phyloP scores from a whole-genome alignment of 2,797 vertebrate species.

The Amphiprion clarkii region DNA sequence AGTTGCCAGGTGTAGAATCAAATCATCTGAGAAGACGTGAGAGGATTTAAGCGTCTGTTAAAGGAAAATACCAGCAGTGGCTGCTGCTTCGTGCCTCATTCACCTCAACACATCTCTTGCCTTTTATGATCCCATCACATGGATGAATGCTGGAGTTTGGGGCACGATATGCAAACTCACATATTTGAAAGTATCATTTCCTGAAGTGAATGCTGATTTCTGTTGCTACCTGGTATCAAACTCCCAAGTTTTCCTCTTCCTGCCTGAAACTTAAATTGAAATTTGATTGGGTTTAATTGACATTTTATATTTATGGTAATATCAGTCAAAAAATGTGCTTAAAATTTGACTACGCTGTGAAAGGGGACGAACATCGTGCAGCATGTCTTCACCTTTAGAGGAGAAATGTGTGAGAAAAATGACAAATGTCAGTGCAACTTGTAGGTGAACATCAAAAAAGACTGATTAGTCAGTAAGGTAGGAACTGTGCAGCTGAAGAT shows the following conservation, averaged over 20 bases:
- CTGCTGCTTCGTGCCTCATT: slow-evolving; percentile 58
- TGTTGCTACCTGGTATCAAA: slow-evolving; percentile 6
- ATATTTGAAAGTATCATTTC: slow-evolving; percentile 33
- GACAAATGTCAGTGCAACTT: background rate
- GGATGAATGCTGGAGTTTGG: slow-evolving; percentile 44
- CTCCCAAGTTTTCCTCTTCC: slow-evolving; percentile 15
- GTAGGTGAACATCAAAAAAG: slow-evolving; percentile 9
- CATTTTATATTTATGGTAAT: slow-evolving; percentile 8
- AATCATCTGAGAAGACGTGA: slow-evolving; percentile 70
- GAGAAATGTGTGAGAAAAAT: background rate
- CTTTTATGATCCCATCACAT: slow-evolving; percentile 54
- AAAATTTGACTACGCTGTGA: background rate
- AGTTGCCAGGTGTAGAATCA: slow-evolving; percentile 74
- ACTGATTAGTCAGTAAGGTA: background rate
- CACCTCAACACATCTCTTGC: slow-evolving; percentile 48
- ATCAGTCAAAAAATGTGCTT: slow-evolving; percentile 7
- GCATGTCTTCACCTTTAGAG: background rate
- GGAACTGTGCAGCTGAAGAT: background rate
- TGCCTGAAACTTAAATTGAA: slow-evolving; percentile 19
- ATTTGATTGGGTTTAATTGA: slow-evolving; percentile 28
- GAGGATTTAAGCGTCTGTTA: slow-evolving; percentile 69
- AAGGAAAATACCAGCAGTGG: slow-evolving; percentile 56
- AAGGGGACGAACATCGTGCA: background rate
- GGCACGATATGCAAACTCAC: slow-evolving; percentile 32
- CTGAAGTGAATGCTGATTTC: slow-evolving; percentile 49